phyloP scores from a whole-genome alignment of 2,888 invertebrate species.

The Phalera bucephala region DNA sequence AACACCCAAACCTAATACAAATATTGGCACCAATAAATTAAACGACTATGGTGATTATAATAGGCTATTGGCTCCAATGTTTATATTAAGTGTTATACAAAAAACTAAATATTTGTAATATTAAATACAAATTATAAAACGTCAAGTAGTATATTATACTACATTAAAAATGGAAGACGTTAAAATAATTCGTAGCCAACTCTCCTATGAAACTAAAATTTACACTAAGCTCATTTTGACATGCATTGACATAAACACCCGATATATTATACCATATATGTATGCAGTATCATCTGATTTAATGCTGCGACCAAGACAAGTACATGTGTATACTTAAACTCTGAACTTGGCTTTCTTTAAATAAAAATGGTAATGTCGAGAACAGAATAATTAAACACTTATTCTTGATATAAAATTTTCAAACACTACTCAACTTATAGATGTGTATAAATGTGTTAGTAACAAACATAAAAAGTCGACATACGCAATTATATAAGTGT shows the following conservation, averaged over 20 bases:
- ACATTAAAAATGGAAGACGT: conserved; percentile 75
- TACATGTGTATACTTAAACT: too few species aligned
- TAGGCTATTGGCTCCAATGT: conserved; percentile 3
- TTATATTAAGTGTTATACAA: conserved; percentile 14
- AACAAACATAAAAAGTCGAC: conserved; percentile 21
- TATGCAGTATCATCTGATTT: conserved; percentile 7
- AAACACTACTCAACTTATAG: not conserved
- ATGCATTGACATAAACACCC: conserved; percentile 40
- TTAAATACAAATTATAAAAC: conserved; percentile 30
- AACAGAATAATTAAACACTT: conserved; percentile 15
- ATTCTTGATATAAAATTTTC: not conserved
- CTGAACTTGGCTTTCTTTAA: conserved; percentile 20
- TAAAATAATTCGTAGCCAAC: conserved; percentile 82
- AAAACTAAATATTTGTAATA: conserved; percentile 13
- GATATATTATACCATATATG: conserved; percentile 1
- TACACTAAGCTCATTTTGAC: conserved; percentile 55
- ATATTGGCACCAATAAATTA: conserved; percentile 8
- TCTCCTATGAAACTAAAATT: conserved; percentile 58
- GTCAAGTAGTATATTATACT: conserved; percentile 26
- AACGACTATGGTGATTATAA: not conserved
- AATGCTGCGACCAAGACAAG: conserved; percentile 26
- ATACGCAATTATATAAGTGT: conserved; percentile 26
- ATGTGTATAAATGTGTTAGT: conserved; percentile 28
- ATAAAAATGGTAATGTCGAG: conserved; percentile 27
- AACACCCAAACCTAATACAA: conserved; percentile 28